Conservation (phyloP, 2,888 invertebrate species). For the Stenurella melanura region DNA sequence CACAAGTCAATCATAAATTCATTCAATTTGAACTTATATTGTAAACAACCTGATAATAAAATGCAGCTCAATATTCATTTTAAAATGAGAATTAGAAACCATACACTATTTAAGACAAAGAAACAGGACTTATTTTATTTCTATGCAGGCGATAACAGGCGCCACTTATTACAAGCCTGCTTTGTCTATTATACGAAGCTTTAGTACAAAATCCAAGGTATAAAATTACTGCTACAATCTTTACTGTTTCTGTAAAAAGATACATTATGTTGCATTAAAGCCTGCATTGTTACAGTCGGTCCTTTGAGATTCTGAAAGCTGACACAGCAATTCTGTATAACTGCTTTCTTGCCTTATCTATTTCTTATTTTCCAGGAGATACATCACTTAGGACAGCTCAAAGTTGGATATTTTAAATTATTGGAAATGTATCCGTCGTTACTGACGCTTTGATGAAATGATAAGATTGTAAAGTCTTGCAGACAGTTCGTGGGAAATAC, state of each 20-base stretch:
- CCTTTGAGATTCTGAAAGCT: neutral
- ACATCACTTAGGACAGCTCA: constrained; percentile 13
- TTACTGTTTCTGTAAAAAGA: neutral
- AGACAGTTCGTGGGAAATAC: neutral
- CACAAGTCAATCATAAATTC: no score
- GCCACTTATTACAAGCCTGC: no score
- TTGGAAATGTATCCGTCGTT: neutral
- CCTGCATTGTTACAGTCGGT: neutral
- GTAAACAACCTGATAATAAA: no score
- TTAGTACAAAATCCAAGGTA: neutral
- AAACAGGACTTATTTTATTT: no score
- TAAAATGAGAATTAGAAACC: no score
- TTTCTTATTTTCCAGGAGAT: constrained; percentile 5
- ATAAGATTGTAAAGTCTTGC: neutral
- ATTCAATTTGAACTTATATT: no score
- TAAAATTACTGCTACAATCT: neutral
- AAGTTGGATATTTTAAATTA: neutral
- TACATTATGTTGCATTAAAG: neutral
- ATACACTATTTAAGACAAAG: no score
- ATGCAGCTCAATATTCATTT: no score
- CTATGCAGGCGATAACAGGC: no score
- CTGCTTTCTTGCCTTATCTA: constrained; percentile 15
- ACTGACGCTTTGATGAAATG: neutral
- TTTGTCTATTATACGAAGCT: neutral
- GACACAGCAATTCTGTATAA: constrained; percentile 5